phyloP scores from a whole-genome alignment of 2,888 invertebrate genomes.

The Alcis repandata region DNA sequence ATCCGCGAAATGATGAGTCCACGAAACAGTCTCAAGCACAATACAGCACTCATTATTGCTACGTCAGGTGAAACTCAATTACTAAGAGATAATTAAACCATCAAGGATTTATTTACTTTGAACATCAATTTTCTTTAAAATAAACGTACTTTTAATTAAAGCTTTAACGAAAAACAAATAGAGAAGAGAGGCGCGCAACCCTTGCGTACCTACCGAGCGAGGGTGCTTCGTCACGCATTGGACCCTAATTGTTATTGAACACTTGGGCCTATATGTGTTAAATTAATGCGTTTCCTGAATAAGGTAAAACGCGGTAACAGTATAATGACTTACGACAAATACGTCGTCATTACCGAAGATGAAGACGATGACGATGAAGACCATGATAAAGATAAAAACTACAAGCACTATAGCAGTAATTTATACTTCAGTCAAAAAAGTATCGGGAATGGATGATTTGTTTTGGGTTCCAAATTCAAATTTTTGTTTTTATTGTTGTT shows the following conservation, averaged over 20 bases:
- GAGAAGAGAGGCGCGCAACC: slow-evolving; percentile 72
- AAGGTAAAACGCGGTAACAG: background rate
- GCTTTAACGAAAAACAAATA: slow-evolving; percentile 85
- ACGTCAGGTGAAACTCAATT: slow-evolving; percentile 83
- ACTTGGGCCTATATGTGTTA: slow-evolving; percentile 38
- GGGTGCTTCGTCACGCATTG: slow-evolving; percentile 56
- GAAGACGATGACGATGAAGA: background rate
- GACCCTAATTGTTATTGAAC: slow-evolving; percentile 58
- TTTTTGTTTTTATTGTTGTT: too few species aligned
- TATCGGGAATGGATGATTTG: too few species aligned
- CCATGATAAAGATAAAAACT: too few species aligned
- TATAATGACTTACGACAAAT: too few species aligned
- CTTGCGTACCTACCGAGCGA: slow-evolving; percentile 63
- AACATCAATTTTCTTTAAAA: slow-evolving; percentile 85
- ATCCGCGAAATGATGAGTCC: slow-evolving; percentile 63
- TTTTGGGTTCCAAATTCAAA: too few species aligned
- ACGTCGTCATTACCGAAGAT: background rate
- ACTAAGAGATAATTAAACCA: slow-evolving; percentile 84
- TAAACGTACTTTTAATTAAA: slow-evolving; percentile 85
- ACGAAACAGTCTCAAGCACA: slow-evolving; percentile 62
- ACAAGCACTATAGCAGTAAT: too few species aligned
- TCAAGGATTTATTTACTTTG: slow-evolving; percentile 84
- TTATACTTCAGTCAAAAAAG: too few species aligned
- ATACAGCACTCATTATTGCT: slow-evolving; percentile 71
- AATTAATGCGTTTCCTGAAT: slow-evolving; percentile 13